Conservation (phyloP, 2,113 vertebrate genomes). For the Gadus chalcogrammus region DNA sequence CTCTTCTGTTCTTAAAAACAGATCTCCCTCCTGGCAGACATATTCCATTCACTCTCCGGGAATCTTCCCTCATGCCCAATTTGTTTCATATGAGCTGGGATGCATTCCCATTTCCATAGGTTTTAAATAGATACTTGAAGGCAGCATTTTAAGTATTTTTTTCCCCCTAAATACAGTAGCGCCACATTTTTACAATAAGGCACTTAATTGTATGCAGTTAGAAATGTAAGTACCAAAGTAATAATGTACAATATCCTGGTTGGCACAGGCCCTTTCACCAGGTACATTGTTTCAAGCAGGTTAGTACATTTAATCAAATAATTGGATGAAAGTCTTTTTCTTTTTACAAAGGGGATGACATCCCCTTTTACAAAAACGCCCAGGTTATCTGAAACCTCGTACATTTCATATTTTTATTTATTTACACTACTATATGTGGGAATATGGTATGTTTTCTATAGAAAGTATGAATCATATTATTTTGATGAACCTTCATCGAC, state of each 20-base stretch:
- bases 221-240: conserved; percentile 24
- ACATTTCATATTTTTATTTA: background rate
- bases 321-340: conserved; percentile 6
- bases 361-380: conserved; percentile 5
- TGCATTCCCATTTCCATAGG: background rate
- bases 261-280: background rate
- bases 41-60: background rate
- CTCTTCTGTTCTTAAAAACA: background rate
- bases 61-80: background rate
- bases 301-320: conserved; percentile 10
- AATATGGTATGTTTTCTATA: conserved; percentile 16
- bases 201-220: conserved; percentile 52
- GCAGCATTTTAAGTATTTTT: background rate
- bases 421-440: no score
- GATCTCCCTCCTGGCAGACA: no score
- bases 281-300: conserved; percentile 16
- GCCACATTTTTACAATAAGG: conserved; percentile 55
- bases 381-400: conserved; percentile 22
- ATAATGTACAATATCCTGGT: conserved; percentile 12
- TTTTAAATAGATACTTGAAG: background rate
- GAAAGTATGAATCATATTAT: no score
- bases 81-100: background rate
- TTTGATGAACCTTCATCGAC: no score
- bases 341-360: conserved; percentile 5
- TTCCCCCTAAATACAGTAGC: conserved; percentile 16